These are phyloP conservation scores for Python bivittatus DNA, from an alignment of 2,113 vertebrate species.

Conservation along the genomic window DNA sequence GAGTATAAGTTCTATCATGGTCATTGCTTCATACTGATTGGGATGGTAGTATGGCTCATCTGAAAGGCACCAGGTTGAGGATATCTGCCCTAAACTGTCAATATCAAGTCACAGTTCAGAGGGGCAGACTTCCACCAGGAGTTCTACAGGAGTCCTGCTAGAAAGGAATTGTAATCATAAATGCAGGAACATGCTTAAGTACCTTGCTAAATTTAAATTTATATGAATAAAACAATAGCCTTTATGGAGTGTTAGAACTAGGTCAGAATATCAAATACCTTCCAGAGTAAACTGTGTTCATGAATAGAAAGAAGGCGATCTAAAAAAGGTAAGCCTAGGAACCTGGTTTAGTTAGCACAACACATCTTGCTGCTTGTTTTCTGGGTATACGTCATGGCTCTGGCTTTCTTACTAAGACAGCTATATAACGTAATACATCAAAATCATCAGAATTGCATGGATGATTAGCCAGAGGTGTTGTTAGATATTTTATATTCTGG, in stretches of 20 bases:
- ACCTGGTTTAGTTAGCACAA: not conserved
- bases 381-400: not conserved
- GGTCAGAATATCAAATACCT: constrained; percentile 31
- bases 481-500: not conserved
- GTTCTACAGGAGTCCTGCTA: not conserved
- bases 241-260: constrained; percentile 30
- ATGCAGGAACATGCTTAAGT: constrained; percentile 14
- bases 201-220: constrained; percentile 40
- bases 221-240: constrained; percentile 36
- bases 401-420: not conserved
- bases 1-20: not conserved
- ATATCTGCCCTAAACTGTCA: not conserved
- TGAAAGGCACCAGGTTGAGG: not conserved
- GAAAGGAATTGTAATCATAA: constrained; percentile 4
- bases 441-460: not conserved
- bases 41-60: not conserved
- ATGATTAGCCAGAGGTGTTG: not conserved
- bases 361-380: not conserved
- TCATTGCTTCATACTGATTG: not conserved
- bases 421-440: not conserved
- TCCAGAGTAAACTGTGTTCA: constrained; percentile 24
- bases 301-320: not conserved
- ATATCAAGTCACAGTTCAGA: not conserved
- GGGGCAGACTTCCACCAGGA: not conserved
- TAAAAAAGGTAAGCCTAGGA: not conserved